A percentile compares a stretch with the other conserved stretches of the same genome.
Conservation (phyloP, 35 echinoderm and acorn worm species). For the Apostichopus japonicus region DNA sequence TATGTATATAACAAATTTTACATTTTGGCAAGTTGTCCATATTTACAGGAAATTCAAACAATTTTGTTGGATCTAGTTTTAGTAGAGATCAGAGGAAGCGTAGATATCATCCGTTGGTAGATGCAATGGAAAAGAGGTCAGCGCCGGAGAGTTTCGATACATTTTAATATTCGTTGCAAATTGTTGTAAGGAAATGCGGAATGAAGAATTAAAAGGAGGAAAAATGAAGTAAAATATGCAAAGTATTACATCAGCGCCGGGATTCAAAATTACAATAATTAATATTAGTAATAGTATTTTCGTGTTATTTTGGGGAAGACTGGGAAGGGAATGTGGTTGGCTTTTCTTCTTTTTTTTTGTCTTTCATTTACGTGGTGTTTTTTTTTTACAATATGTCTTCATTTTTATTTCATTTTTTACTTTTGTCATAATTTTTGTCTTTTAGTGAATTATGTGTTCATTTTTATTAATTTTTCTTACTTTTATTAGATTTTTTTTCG, state of each 20-base stretch:
- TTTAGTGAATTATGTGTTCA: too few species aligned
- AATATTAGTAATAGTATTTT: not conserved
- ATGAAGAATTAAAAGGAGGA: not conserved
- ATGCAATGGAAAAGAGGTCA: not conserved
- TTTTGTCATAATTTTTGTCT: too few species aligned
- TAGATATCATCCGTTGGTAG: not conserved
- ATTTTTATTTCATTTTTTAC: too few species aligned
- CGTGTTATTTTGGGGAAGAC: not conserved
- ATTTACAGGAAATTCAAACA: not conserved
- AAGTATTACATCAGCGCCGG: not conserved
- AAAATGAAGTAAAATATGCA: not conserved
- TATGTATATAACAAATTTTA: too few species aligned
- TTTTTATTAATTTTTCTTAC: too few species aligned
- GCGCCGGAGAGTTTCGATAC: not conserved
- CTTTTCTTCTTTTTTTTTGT: not conserved
- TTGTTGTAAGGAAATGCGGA: not conserved
- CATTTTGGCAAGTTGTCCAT: too few species aligned
- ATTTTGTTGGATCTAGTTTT: not conserved
- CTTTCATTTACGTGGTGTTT: not conserved
- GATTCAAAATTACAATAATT: not conserved
- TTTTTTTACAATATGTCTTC: not conserved
- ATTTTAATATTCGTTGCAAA: not conserved
- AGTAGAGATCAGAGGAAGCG: not conserved
- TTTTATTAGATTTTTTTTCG: too few species aligned
- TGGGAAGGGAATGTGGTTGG: not conserved